phyloP scores from a whole-genome alignment of 2,888 invertebrate species.

The Operophtera brumata region DNA sequence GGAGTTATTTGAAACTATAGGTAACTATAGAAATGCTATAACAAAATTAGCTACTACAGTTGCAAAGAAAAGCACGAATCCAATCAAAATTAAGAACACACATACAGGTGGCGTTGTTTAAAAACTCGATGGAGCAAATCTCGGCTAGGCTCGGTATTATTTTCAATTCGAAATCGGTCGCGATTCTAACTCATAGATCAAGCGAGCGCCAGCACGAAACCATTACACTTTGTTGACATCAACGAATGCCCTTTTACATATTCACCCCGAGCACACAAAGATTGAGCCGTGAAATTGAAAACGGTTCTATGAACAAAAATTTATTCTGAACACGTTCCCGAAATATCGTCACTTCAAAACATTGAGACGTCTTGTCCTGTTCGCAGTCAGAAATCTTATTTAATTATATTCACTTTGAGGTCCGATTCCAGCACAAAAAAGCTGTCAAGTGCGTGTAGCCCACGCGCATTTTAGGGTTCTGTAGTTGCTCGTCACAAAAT shows the following conservation, averaged over 20 bases:
- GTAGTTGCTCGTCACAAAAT: no score
- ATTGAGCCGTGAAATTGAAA: conserved; percentile 80
- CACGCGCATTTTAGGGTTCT: no score
- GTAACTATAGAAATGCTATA: no score
- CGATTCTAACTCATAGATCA: conserved; percentile 69
- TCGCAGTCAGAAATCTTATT: conserved; percentile 8
- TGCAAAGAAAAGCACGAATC: conserved; percentile 17
- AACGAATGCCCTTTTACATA: conserved; percentile 78
- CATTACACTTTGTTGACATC: conserved; percentile 78
- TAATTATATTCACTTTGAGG: conserved; percentile 3
- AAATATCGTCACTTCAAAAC: conserved; percentile 65
- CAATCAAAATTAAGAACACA: conserved; percentile 30
- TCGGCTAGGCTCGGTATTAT: conserved; percentile 47
- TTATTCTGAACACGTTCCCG: conserved; percentile 69
- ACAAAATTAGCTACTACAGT: background rate
- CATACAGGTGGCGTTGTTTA: conserved; percentile 14
- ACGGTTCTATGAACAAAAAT: conserved; percentile 78
- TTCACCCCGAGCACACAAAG: conserved; percentile 78
- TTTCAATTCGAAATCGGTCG: conserved; percentile 60
- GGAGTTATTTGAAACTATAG: no score
- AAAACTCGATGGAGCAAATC: conserved; percentile 37
- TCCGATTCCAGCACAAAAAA: no score
- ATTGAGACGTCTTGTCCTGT: conserved; percentile 7
- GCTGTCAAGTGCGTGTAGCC: no score
- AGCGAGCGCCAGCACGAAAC: conserved; percentile 71